phyloP scores from a whole-genome alignment of 2,888 invertebrate genomes.

The Aleiodes testaceus region DNA sequence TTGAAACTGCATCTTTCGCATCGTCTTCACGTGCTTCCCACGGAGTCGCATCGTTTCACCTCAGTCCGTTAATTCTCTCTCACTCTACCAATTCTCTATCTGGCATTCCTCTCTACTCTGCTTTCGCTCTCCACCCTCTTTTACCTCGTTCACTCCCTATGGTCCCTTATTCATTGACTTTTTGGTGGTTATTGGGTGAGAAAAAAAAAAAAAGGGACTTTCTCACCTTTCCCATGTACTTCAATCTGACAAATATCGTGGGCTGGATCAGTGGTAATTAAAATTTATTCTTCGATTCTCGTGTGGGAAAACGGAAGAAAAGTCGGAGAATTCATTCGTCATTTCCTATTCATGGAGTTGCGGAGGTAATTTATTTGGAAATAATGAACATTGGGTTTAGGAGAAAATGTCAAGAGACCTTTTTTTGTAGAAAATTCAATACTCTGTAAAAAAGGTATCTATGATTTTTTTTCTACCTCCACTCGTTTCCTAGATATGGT shows the following conservation, averaged over 20 bases:
- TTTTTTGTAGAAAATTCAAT: no score
- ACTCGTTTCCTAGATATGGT: no score
- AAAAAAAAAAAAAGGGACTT: conserved; percentile 40
- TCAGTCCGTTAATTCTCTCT: conserved; percentile 41
- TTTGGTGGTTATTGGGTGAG: conserved; percentile 39
- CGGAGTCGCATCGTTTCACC: conserved; percentile 49
- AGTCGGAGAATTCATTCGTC: no score
- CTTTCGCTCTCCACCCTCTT: conserved; percentile 37
- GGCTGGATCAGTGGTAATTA: conserved; percentile 9
- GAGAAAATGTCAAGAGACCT: no score
- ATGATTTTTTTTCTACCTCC: no score
- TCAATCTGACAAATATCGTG: conserved; percentile 22
- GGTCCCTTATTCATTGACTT: conserved; percentile 41
- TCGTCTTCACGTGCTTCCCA: conserved; percentile 47
- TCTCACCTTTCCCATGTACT: conserved; percentile 51
- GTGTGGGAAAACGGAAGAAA: background rate
- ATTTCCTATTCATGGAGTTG: no score
- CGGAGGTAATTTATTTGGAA: no score
- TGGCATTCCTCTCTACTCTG: conserved; percentile 31
- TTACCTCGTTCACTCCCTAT: conserved; percentile 33
- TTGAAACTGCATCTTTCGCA: conserved; percentile 36
- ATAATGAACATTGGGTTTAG: no score
- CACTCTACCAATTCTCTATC: background rate
- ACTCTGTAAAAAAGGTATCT: no score
- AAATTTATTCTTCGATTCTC: conserved; percentile 6